Evolutionary conservation across 1,140 invertebrate genomes (phyloP), one percentile per base, ranked within the genome.

Genomic region (Ceratina calcarata): DNA sequence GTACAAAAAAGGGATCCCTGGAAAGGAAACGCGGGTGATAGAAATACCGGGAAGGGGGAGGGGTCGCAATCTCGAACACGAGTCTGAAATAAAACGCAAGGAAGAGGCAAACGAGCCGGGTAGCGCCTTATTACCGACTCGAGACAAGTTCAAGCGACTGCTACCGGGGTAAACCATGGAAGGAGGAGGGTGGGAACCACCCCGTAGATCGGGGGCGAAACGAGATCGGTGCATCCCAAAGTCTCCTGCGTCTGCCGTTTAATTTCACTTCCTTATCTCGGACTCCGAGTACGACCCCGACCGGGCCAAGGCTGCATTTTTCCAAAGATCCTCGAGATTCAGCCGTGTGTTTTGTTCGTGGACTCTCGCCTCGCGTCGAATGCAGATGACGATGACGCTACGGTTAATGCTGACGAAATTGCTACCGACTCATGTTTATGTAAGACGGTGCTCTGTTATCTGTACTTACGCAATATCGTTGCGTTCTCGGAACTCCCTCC

Each of bases 231-330:
- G 81, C 81, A 71, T 70, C 81, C 79, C 58, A 70, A 84, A 81
- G 74, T 74, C 82, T 69, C 82, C 27, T 32, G 4, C 27, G 58
- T 66, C 68, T 49, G 66, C 68, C 82, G 70, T 83, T 84, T 84
- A 84, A 84, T 83, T 84, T 84, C 82, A 83, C 76, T 84, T 73
- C 65, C 62, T 45, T 76, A 70, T 72, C 75, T 73, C 65, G 82
- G 81, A 82, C 82, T 71, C 71, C n/a, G 37, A 45, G 70, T 67
- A 74, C 83, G 79, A 84, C 79, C 76, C n/a, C 55, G 69, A 74
- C 74, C 37, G 37, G 68, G 32, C 24, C 32, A 45, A 10, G 37
- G 45, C 27, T 64, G 81, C 77, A 70, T 83, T 84, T 83, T 79
- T 73, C 68, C 81, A 20, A 77, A 83, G 57, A 70, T 77, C 55